Evolutionary conservation across 2,113 vertebrate species (phyloP).

Genomic region (Syrrhaptes paradoxus): DNA sequence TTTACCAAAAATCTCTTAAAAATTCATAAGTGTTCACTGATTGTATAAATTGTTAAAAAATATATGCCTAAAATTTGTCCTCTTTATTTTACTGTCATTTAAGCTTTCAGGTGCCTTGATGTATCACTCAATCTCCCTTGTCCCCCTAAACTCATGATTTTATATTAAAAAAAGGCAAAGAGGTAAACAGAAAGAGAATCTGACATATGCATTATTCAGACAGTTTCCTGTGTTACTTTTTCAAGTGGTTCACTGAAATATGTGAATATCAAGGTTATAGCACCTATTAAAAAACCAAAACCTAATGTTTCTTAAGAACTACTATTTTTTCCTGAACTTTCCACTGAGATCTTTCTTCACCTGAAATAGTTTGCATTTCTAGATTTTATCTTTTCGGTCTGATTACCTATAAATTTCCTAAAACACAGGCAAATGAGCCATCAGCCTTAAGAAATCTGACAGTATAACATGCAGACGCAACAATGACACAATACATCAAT

Average conservation of each 20-base stretch:
- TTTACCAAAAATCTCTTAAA: background rate
- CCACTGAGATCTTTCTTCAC: background rate
- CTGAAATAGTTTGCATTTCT: background rate
- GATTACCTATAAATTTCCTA: background rate
- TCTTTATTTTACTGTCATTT: background rate
- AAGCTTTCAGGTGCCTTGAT: background rate
- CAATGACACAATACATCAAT: background rate
- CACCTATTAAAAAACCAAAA: background rate
- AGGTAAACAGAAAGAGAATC: background rate
- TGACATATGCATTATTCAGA: background rate
- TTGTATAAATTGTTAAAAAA: background rate
- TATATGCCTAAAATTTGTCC: background rate
- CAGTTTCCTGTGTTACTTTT: background rate
- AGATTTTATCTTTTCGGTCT: background rate
- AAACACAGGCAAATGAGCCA: background rate
- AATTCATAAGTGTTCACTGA: background rate
- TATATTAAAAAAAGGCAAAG: background rate
- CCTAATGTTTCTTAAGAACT: background rate
- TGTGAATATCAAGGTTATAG: background rate
- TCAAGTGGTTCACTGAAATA: background rate
- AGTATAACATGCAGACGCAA: background rate
- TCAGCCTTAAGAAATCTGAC: background rate
- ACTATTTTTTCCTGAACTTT: background rate
- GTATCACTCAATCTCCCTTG: background rate
- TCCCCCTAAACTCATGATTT: background rate